Evolutionary conservation across 2,113 vertebrate species (phyloP), one percentile per base, ranked within the genome.

Genomic region (Aythya baeri): DNA sequence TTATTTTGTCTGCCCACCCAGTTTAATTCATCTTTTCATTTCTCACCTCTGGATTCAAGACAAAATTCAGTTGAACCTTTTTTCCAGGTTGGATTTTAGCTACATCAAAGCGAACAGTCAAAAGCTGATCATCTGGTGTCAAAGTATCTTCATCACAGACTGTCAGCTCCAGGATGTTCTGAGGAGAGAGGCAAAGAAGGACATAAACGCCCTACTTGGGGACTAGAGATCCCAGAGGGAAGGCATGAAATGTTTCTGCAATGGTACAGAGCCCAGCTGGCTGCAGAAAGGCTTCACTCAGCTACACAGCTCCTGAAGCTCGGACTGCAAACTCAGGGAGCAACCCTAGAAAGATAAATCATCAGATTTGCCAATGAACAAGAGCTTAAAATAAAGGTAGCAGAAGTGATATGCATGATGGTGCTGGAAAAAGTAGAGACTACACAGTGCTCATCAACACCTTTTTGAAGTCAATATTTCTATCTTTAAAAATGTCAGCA

Each of bases 151-250:
- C 34, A 62, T 97, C 97, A 1, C 83, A 93, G 44, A 97, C 65
- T 8, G 88, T 86, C 94, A 97, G 32, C 44, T 97, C 97, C 83
- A 97, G 68, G 62, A 97, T 21, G 18, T 97, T 97, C 97, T 97
- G 71, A 84, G 22, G 3, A 94, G 26, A 72, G 9, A 86, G 44
- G 32, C 23, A 86, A 36, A 73, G 27, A 31, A 70, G 38, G 26
- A 83, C 17, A 21, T 15, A 62, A 82, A 66, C 20, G 3, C 6
- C 14, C 11, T 9, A 16, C 38, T 54, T 29, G 68, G 34, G 13
- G n/a, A 54, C 52, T 70, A 3, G 7, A 29, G 31, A 74, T 6
- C 16, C 63, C 63, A 41, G n/a, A 78, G 38, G 20, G 13, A 70
- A 72, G 9, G 36, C 32, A 11, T 21, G 32, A 61, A 17, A 70